Conservation (phyloP, 2,113 vertebrate species). For the Engraulis encrasicolus region DNA sequence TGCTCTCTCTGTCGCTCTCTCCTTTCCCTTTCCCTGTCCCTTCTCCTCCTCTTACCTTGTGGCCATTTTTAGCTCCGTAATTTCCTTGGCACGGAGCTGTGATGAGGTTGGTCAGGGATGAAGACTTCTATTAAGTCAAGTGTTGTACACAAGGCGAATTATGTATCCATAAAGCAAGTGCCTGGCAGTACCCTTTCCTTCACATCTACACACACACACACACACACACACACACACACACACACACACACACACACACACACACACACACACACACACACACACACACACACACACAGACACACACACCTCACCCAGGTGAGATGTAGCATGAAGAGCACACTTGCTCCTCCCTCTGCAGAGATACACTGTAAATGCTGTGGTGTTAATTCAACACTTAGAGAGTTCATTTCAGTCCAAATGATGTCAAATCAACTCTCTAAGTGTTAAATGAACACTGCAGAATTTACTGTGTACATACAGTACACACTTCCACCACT, state of each 20-base stretch:
- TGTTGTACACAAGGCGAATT: conserved; percentile 80
- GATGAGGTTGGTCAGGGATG: conserved; percentile 84
- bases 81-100: conserved; percentile 78
- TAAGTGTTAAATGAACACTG: too few relatives aligned
- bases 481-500: too few relatives aligned
- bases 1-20: conserved; percentile 21
- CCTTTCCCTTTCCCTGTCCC: conserved; percentile 43
- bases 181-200: conserved; percentile 67
- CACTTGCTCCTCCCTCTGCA: conserved; percentile 49
- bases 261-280: not conserved
- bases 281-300: not conserved
- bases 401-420: too few relatives aligned
- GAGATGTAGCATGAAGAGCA: conserved; percentile 77
- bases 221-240: not conserved
- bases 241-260: not conserved
- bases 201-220: not conserved
- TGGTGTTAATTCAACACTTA: too few relatives aligned
- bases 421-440: too few relatives aligned
- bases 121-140: conserved; percentile 82
- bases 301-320: conserved; percentile 51
- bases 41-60: conserved; percentile 50
- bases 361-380: not conserved
- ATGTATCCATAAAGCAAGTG: conserved; percentile 77
- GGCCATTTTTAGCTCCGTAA: conserved; percentile 77
- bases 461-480: too few relatives aligned